Evolutionary conservation across 2,797 vertebrate species (phyloP).

Genomic region (Simalia tracyae): DNA sequence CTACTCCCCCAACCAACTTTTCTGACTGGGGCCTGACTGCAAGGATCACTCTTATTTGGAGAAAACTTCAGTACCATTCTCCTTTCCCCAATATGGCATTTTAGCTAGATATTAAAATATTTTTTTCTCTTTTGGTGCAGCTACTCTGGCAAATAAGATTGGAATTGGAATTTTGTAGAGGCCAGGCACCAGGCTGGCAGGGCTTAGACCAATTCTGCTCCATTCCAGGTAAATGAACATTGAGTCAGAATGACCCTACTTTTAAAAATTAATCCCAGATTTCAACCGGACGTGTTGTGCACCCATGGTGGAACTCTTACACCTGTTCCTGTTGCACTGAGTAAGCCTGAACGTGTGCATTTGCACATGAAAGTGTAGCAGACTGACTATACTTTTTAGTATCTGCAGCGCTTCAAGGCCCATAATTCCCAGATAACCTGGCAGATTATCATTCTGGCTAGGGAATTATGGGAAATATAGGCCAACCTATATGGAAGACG

Average conservation of each 20-base stretch:
- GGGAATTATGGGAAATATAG: background rate
- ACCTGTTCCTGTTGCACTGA: background rate
- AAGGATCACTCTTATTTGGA: background rate
- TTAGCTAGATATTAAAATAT: background rate
- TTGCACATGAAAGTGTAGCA: background rate
- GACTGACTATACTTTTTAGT: background rate
- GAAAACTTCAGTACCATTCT: background rate
- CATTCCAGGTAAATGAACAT: background rate
- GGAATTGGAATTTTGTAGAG: background rate
- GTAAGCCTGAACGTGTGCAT: background rate
- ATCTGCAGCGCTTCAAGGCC: background rate
- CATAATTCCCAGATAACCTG: background rate
- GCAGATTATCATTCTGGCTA: background rate
- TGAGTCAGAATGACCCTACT: background rate
- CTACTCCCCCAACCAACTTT: background rate
- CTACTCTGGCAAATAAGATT: background rate
- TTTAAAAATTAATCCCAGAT: background rate
- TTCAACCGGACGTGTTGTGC: background rate
- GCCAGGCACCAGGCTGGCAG: background rate
- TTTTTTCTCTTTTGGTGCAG: background rate
- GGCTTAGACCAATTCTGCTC: background rate
- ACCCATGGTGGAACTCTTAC: background rate
- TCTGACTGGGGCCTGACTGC: background rate
- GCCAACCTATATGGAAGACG: background rate
- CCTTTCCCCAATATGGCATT: background rate